Conservation (phyloP, 2,113 vertebrate species). For the Corydoras sp. region DNA sequence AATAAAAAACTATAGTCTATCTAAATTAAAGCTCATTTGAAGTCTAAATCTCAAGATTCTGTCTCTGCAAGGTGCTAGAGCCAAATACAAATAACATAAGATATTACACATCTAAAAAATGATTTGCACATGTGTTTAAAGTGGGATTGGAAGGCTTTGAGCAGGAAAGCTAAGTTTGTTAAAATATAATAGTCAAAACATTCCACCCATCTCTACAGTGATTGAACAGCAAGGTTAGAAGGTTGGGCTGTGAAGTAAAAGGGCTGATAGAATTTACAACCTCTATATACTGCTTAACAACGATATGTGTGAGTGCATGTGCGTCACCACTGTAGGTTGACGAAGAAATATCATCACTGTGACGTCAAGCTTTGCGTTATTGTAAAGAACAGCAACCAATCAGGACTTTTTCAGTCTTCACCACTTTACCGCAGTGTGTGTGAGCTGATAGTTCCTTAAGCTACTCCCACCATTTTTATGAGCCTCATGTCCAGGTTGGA, state of each 20-base stretch:
- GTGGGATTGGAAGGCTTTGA: too few relatives aligned
- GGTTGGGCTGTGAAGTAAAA: not conserved
- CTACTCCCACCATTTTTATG: too few relatives aligned
- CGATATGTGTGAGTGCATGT: not conserved
- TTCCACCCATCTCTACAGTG: not conserved
- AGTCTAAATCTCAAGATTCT: not conserved
- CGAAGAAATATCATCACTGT: not conserved
- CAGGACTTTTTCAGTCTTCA: conserved; percentile 17
- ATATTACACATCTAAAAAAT: too few relatives aligned
- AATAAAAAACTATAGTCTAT: not conserved
- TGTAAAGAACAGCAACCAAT: conserved; percentile 57
- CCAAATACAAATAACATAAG: too few relatives aligned
- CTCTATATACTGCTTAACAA: too few relatives aligned
- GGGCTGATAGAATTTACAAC: too few relatives aligned
- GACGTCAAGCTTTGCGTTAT: conserved; percentile 43
- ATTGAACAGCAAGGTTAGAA: not conserved
- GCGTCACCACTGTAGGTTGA: not conserved
- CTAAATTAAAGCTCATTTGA: not conserved
- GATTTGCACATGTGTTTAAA: too few relatives aligned
- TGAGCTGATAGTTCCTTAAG: not conserved
- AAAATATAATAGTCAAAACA: too few relatives aligned
- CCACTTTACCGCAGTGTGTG: conserved; percentile 35
- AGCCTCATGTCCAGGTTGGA: too few relatives aligned
- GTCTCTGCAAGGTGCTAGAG: too few relatives aligned
- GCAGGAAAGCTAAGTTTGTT: too few relatives aligned